A percentile compares a stretch with the other conserved stretches of the same genome.
Evolutionary conservation across 2,113 vertebrate species (phyloP).

Genomic region (Chrysochloris asiatica): DNA sequence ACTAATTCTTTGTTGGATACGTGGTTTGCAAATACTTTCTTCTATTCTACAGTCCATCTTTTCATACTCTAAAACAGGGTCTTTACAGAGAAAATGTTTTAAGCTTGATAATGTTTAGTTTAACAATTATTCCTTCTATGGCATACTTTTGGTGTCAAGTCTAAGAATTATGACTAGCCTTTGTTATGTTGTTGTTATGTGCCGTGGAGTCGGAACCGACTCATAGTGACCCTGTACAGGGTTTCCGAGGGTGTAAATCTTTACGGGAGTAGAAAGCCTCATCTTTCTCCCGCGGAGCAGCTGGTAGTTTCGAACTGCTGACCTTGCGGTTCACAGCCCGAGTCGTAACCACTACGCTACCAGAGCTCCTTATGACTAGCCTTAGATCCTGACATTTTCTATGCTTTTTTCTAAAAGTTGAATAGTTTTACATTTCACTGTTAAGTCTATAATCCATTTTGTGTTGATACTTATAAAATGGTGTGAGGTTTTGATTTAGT

Average conservation of each 20-base stretch:
- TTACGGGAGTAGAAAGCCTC: no score
- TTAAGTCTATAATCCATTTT: background rate
- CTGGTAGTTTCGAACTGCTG: no score
- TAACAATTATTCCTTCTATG: background rate
- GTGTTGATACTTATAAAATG: slow-evolving; percentile 14
- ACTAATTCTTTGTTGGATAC: background rate
- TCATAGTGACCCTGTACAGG: no score
- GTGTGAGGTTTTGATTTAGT: background rate
- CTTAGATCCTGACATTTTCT: no score
- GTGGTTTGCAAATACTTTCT: background rate
- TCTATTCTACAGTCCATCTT: background rate
- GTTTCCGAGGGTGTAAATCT: no score
- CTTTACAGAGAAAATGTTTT: background rate
- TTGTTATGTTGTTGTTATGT: no score
- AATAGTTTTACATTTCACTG: no score
- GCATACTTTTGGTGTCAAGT: background rate
- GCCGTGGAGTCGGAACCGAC: no score
- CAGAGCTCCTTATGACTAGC: no score
- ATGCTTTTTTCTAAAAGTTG: background rate
- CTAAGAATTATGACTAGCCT: background rate
- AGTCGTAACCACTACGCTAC: no score
- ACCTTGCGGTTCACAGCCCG: no score
- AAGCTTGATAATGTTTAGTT: background rate
- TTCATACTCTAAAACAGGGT: background rate
- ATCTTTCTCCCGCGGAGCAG: no score